phyloP scores from a whole-genome alignment of 2,113 vertebrate species.

The Rynchops niger region DNA sequence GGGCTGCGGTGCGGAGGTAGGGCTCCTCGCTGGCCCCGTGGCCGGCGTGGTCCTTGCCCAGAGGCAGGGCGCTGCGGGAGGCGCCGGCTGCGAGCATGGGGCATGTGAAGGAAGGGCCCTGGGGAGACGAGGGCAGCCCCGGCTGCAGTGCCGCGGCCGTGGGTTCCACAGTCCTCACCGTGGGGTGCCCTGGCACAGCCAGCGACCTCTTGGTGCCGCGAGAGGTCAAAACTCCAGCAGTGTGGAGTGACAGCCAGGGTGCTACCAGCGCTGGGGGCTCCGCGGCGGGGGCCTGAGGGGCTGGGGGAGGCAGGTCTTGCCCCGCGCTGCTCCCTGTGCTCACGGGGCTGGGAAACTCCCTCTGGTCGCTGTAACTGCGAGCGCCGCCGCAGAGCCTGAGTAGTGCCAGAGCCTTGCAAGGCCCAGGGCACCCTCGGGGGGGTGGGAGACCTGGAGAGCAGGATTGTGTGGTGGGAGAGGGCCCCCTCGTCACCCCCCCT shows the following conservation, averaged over 20 bases:
- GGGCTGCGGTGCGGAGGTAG: conserved; percentile 86
- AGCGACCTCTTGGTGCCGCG: neutral
- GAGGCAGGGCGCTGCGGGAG: too few relatives aligned
- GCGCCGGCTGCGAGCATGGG: fast-evolving
- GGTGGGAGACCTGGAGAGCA: neutral
- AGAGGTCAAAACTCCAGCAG: neutral
- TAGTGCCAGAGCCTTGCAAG: neutral
- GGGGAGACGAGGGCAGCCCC: neutral
- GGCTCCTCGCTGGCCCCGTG: fast-evolving
- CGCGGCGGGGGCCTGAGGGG: neutral
- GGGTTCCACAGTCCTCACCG: too few relatives aligned
- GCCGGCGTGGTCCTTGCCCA: fast-evolving
- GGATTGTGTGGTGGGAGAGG: neutral
- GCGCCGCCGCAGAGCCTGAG: neutral
- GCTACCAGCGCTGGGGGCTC: neutral
- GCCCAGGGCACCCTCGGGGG: neutral
- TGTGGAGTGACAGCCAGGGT: neutral
- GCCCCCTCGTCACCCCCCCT: neutral
- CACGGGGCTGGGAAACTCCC: neutral
- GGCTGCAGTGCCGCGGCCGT: neutral
- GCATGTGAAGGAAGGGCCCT: neutral
- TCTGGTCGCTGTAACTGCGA: fast-evolving
- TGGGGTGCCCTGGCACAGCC: neutral
- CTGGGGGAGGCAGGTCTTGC: neutral
- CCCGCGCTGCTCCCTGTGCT: neutral